phyloP scores from a whole-genome alignment of 2,888 invertebrate species.

The Parnassius mnemosyne region DNA sequence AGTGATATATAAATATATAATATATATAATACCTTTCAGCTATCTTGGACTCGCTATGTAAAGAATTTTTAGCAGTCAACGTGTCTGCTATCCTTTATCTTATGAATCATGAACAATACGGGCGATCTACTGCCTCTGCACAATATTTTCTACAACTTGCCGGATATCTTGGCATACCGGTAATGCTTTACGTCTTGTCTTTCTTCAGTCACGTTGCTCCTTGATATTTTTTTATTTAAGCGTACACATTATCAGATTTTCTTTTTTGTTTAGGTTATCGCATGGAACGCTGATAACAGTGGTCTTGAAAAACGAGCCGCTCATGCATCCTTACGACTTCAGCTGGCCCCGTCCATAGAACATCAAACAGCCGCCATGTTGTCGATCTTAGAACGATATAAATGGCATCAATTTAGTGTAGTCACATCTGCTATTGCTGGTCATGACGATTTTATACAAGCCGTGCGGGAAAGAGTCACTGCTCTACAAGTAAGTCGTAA shows the following conservation, averaged over 20 bases:
- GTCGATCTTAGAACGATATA: conserved; percentile 95
- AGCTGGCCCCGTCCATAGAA: conserved; percentile 97
- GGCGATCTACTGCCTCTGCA: conserved; percentile 94
- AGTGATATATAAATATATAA: not conserved
- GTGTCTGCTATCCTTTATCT: conserved; percentile 96
- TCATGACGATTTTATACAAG: conserved; percentile 97
- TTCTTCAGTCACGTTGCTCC: conserved; percentile 23
- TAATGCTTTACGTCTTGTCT: conserved; percentile 48
- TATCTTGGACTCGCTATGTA: conserved; percentile 92
- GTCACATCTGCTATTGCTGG: conserved; percentile 96
- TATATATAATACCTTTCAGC: conserved; percentile 80
- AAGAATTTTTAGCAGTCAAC: conserved; percentile 93
- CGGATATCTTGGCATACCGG: conserved; percentile 96
- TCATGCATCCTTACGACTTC: conserved; percentile 93
- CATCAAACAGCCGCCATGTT: conserved; percentile 98
- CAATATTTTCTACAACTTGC: conserved; percentile 96
- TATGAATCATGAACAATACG: conserved; percentile 97
- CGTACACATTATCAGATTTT: not conserved
- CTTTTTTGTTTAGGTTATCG: conserved; percentile 83
- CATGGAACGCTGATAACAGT: conserved; percentile 98
- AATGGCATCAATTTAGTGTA: conserved; percentile 97
- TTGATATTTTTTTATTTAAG: conserved; percentile 22
- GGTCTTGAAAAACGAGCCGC: conserved; percentile 90
- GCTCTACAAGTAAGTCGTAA: conserved; percentile 84
- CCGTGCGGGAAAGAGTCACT: conserved; percentile 92